Percentiles rank a stretch among this genome's conserved stretches.
These are phyloP conservation scores for Paragorgia papillata DNA, from an alignment of 92 coral and sea anemone species.

Conservation along the genomic window DNA sequence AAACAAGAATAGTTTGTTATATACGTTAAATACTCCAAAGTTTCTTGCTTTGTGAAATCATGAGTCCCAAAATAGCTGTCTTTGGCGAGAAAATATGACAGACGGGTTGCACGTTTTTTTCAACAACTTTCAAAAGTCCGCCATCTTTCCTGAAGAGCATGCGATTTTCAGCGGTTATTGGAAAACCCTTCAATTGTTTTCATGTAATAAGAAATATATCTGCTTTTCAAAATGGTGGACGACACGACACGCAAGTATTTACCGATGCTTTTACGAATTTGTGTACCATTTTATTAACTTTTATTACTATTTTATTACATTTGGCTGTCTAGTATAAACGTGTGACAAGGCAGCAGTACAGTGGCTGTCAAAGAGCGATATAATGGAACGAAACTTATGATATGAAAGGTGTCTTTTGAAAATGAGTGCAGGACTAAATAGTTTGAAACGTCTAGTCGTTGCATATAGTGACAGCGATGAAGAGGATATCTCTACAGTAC, in stretches of 20 bases:
- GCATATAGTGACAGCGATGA: conserved; percentile 19
- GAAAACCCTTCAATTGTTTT: too few species aligned
- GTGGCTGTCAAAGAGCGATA: too few species aligned
- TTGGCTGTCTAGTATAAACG: background rate
- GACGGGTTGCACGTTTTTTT: background rate
- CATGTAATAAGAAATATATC: conserved; percentile 20
- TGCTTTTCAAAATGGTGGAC: conserved; percentile 26
- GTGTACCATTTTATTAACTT: background rate
- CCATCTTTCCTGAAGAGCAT: conserved; percentile 35
- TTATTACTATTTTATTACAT: background rate
- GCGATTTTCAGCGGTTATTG: background rate
- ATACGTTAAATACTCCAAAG: background rate
- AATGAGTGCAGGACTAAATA: conserved; percentile 9
- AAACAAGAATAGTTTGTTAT: background rate
- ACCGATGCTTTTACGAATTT: too few species aligned
- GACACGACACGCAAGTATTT: too few species aligned
- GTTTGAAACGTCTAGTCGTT: conserved; percentile 12
- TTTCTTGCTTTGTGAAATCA: background rate
- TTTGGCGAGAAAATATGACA: background rate
- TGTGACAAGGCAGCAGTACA: background rate
- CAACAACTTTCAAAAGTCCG: conserved; percentile 27
- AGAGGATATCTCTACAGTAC: background rate
- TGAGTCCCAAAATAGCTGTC: background rate
- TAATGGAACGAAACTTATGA: too few species aligned
- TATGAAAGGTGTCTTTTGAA: background rate